A percentile compares a stretch with the other conserved stretches of the same genome.
Evolutionary conservation across 2,888 invertebrate species (phyloP).

Genomic region (Drosophila paramelanica): DNA sequence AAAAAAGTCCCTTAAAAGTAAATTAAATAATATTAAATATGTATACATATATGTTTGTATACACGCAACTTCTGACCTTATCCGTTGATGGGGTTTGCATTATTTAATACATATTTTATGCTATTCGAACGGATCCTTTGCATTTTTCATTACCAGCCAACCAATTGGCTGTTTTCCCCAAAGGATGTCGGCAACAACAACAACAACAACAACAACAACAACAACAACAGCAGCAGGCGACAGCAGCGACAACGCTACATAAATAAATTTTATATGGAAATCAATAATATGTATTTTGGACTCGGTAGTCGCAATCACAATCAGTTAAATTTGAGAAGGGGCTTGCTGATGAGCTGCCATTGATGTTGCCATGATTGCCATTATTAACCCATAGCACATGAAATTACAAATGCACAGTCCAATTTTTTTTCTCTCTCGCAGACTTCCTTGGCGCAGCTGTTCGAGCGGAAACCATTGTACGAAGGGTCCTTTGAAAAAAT

Average conservation of each 20-base stretch:
- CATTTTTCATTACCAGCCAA: conserved; percentile 64
- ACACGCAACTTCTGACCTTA: conserved; percentile 36
- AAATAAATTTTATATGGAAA: conserved; percentile 68
- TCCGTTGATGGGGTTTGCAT: conserved; percentile 49
- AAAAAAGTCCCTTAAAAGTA: no score
- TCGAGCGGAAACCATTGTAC: conserved; percentile 1
- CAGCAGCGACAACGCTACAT: neutral
- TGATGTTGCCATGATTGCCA: conserved; percentile 34
- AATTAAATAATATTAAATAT: no score
- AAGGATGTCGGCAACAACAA: conserved; percentile 26
- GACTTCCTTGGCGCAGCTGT: neutral
- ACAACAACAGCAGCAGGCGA: conserved; percentile 1
- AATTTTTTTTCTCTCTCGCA: conserved; percentile 6
- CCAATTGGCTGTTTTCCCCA: conserved; percentile 50
- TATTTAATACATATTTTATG: conserved; percentile 71
- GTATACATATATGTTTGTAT: conserved; percentile 3
- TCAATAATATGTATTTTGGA: conserved; percentile 72
- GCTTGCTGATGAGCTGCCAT: conserved; percentile 38
- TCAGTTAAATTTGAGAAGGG: conserved; percentile 20
- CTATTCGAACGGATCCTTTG: conserved; percentile 53
- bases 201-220: no score
- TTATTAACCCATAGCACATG: conserved; percentile 42
- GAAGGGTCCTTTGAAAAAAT: neutral
- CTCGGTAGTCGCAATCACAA: conserved; percentile 39
- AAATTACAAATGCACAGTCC: conserved; percentile 49